Evolutionary conservation across 2,113 vertebrate genomes (phyloP), one percentile per base, ranked within the genome.

Genomic region (Leptodactylus fuscus): DNA sequence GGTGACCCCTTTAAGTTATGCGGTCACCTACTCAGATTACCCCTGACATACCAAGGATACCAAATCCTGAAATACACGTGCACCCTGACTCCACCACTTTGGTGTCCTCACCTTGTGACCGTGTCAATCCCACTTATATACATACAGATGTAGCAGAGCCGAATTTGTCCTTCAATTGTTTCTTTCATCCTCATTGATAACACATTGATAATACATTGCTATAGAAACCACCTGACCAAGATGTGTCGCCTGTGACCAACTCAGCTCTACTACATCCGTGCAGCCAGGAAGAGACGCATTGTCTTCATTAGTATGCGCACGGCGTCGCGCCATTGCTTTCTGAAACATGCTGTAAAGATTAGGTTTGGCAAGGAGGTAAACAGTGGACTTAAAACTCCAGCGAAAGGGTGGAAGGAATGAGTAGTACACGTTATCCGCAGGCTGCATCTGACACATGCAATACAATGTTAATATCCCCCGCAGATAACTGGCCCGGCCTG

Each of bases 281-380:
- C 51, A 24, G 53, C 4, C 51, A 38, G 20, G n/a, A 62, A 44
- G 27, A 78, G 46, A 53, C 51, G 70, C 70, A 83, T 20, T 36
- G 55, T 4, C 44, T 4, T 76, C 73, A 84, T 84, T 77, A 49
- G 53, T 34, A 84, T 84, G 71, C 55, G 1, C 5, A 2, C 12
- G 4, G 81, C 34, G 36, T 58, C 18, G 13, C 36, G 44, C 77
- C 67, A 78, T 69, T 78, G 83, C 32, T 78, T 62, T 51, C 27
- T 78, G 74, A 85, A 85, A 69, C 74, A 38, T 8, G 74, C 82
- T 75, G 70, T 73, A 82, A 82, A 82, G 69, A 82, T 73, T 58
- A 71, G 36, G 69, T 46, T 41, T 29, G 69, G 34, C 51, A 76
- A 22, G 22, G 36, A 83, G 70, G 73, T 60, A 71, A 85, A 78